Evolutionary conservation across 2,113 vertebrate species (phyloP), one percentile per base, ranked within the genome.

Genomic region (Dolichotis patagonum): DNA sequence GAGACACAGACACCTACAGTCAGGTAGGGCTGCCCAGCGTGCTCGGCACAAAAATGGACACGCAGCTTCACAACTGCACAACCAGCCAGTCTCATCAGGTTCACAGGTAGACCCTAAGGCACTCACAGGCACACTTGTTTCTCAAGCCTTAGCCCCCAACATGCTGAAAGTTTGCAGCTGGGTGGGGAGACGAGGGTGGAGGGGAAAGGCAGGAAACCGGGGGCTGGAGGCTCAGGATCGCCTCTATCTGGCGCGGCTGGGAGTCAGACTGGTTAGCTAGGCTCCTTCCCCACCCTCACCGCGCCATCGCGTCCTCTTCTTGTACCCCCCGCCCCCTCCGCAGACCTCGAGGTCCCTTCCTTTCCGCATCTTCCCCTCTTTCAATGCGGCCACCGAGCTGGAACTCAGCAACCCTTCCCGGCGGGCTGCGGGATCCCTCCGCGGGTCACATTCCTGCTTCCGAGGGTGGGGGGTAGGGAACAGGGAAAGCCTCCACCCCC

Each of bases 381-480:
- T 97, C 96, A 97, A 75, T 97, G 96, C 97, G 95, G 96, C 95
- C 98, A 96, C 85, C 85, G 58, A 94, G 90, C 97, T 98, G 96
- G 97, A 97, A 97, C 96, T 75, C 85, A 82, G 86, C 84, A 94
- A 91, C 88, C 89, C 71, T 96, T 52, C 8, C 94, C 84, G 0
- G 90, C 85, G 63, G 96, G 96, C 97, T 95, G 93, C 95, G 54
- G 95, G 81, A 94, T 94, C 90, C 85, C 81, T 97, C 97, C 92
- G 92, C 91, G 77, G 96, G 97, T 97, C 97, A 96, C 97, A 97
- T 98, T 98, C 97, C 94, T 83, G 81, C 49, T 67, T 80, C 65
- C 20, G 54, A 85, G 49, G 95, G 26, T n/a, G 88, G 78, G 81
- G 62, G 88, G 67, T 84, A 71, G 91, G 84, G 65, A 95, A 87